These are phyloP conservation scores for Cactoblastis cactorum DNA, from an alignment of 2,888 invertebrate genomes.

Conservation along the genomic window DNA sequence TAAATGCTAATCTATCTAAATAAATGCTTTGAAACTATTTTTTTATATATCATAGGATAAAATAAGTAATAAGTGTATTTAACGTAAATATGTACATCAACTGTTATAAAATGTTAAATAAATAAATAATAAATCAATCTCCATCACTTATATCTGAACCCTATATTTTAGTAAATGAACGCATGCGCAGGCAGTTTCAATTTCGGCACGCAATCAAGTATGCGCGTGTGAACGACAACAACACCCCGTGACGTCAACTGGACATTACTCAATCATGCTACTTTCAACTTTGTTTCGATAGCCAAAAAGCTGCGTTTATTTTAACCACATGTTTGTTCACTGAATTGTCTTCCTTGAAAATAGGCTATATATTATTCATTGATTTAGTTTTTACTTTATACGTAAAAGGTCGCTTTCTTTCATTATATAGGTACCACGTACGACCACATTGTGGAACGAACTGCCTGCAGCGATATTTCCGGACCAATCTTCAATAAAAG, in stretches of 20 bases:
- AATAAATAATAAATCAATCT: too few relatives aligned
- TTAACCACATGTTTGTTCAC: neutral
- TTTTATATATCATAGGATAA: too few relatives aligned
- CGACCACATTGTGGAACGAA: too few relatives aligned
- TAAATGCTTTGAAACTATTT: too few relatives aligned
- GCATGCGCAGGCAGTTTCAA: neutral
- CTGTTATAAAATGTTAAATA: too few relatives aligned
- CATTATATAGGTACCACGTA: too few relatives aligned
- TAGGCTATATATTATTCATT: neutral
- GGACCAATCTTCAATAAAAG: too few relatives aligned
- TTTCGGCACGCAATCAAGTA: neutral
- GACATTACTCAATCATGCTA: neutral
- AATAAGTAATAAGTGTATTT: too few relatives aligned
- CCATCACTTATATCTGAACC: neutral
- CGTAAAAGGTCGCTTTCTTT: neutral
- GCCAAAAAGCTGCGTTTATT: neutral
- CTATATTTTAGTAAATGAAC: neutral
- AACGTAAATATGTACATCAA: too few relatives aligned
- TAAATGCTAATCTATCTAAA: too few relatives aligned
- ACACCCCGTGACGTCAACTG: neutral
- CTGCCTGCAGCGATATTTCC: too few relatives aligned
- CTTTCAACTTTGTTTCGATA: neutral
- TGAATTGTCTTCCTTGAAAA: neutral
- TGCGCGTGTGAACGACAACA: neutral
- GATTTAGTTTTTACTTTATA: neutral